Evolutionary conservation across 2,113 vertebrate genomes (phyloP).

Genomic region (Nematolebias whitei): DNA sequence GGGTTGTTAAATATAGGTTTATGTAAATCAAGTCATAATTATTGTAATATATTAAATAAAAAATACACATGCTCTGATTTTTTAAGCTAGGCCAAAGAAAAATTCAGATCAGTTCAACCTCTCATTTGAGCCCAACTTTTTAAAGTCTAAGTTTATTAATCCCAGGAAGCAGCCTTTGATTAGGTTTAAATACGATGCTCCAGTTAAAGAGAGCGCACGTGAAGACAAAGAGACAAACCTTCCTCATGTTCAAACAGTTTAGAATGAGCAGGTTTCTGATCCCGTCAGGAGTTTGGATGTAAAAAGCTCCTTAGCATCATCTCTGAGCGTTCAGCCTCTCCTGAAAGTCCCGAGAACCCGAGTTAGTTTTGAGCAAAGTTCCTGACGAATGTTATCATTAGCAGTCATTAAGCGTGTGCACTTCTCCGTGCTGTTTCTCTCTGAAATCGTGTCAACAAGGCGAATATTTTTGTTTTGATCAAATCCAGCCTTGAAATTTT

Average conservation of each 20-base stretch:
- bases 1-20: too few relatives aligned
- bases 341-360: neutral
- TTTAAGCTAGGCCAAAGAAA: too few relatives aligned
- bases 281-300: too few relatives aligned
- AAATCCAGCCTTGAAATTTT: constrained; percentile 42
- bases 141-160: too few relatives aligned
- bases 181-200: too few relatives aligned
- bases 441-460: constrained; percentile 33
- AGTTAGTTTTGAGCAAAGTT: constrained; percentile 8
- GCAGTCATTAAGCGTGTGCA: constrained; percentile 27
- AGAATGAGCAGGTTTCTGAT: neutral
- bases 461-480: constrained; percentile 60
- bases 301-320: neutral
- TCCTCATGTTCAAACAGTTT: neutral
- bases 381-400: constrained; percentile 40
- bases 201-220: too few relatives aligned
- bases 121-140: too few relatives aligned
- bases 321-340: neutral
- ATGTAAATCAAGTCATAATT: too few relatives aligned
- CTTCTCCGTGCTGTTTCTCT: constrained; percentile 10
- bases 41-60: too few relatives aligned
- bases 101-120: too few relatives aligned
- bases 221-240: neutral
- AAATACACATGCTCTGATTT: too few relatives aligned
- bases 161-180: too few relatives aligned